Percentiles rank a stretch among this genome's conserved stretches.
Evolutionary conservation across 2,113 vertebrate genomes (phyloP).

Genomic region (Sinocyclocheilus anophthalmus): DNA sequence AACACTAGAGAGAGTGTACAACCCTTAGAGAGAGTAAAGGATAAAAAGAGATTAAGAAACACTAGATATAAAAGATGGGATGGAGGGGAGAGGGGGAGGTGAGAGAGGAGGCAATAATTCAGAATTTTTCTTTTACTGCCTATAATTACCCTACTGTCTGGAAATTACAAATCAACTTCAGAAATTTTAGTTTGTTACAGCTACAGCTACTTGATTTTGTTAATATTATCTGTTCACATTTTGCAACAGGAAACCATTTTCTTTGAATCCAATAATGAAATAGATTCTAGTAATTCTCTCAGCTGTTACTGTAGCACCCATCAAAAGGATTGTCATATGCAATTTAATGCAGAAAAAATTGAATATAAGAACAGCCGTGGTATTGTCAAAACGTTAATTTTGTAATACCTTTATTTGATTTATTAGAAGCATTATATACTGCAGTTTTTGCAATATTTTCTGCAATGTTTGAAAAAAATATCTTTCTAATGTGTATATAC

Average conservation of each 20-base stretch:
- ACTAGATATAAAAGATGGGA: conserved; percentile 27
- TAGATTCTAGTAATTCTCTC: neutral
- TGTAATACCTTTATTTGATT: neutral
- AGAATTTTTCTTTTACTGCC: neutral
- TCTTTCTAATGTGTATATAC: neutral
- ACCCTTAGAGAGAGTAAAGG: conserved; percentile 80
- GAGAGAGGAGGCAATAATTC: conserved; percentile 19
- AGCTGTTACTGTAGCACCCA: neutral
- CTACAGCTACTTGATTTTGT: neutral
- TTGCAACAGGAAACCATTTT: neutral
- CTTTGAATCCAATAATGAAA: neutral
- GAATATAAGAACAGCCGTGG: neutral
- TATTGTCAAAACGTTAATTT: neutral
- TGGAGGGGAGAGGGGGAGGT: conserved; percentile 8
- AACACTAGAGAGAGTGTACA: conserved; percentile 76
- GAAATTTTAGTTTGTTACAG: neutral
- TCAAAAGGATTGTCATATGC: neutral
- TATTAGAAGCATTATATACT: neutral
- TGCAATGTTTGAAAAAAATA: no score
- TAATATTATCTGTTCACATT: neutral
- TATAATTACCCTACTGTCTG: neutral
- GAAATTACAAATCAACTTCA: neutral
- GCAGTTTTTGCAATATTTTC: no score
- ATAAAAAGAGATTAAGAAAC: conserved; percentile 71
- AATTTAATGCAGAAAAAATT: neutral